Conservation (phyloP, 2,888 invertebrate genomes). For the Rhimphoctona megacephalus region DNA sequence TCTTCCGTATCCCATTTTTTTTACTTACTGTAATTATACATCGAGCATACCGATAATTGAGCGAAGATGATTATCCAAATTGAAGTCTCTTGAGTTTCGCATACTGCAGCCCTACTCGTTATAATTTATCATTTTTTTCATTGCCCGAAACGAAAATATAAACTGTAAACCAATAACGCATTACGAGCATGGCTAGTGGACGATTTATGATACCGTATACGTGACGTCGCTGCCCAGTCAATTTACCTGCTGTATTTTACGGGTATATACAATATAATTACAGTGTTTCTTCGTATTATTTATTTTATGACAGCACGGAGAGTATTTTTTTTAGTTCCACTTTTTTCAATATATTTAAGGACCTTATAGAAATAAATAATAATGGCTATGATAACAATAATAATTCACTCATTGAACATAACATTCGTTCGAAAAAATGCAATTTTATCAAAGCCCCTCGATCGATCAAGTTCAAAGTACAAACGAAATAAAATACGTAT, state of each 20-base stretch:
- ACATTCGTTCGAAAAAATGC: constrained; percentile 22
- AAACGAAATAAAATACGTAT: constrained; percentile 64
- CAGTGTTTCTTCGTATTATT: constrained; percentile 22
- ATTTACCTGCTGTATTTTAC: constrained; percentile 15
- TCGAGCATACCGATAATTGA: constrained; percentile 50
- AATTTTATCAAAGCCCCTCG: constrained; percentile 48
- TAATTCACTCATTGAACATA: background rate
- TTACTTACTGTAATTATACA: constrained; percentile 38
- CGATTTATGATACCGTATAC: constrained; percentile 36
- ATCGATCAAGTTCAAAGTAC: constrained; percentile 41
- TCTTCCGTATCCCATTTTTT: constrained; percentile 2
- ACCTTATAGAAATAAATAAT: background rate
- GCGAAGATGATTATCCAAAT: constrained; percentile 39
- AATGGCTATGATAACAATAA: background rate
- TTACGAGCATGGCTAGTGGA: constrained; percentile 19
- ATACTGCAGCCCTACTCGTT: background rate
- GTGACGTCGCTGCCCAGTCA: background rate
- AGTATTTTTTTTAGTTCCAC: background rate
- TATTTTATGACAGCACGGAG: constrained; percentile 4
- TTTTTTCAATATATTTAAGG: background rate
- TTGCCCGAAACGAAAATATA: constrained; percentile 6
- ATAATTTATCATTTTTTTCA: constrained; percentile 11
- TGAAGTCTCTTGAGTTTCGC: constrained; percentile 15
- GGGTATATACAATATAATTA: constrained; percentile 31
- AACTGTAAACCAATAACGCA: constrained; percentile 11